Percentiles rank a stretch among this genome's conserved stretches.
Conservation (phyloP, 2,888 invertebrate species). For the Drosophila lutescens region DNA sequence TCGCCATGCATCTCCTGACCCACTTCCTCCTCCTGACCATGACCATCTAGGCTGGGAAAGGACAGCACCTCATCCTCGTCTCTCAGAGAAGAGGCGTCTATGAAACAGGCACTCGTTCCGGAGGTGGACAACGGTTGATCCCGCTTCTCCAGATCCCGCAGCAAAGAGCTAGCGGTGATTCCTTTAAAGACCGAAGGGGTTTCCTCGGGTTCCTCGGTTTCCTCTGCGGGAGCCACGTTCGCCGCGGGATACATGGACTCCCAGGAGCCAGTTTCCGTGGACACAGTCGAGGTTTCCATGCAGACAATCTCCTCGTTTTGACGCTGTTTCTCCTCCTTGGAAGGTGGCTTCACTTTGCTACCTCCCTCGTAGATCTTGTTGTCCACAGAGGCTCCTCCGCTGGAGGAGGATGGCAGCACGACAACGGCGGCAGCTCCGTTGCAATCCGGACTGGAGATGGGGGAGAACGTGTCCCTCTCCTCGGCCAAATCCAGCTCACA, state of each 20-base stretch:
- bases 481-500: slow-evolving; percentile 83
- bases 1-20: neutral
- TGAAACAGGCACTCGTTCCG: slow-evolving; percentile 88
- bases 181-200: slow-evolving; percentile 63
- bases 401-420: slow-evolving; percentile 27
- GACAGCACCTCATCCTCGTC: slow-evolving; percentile 87
- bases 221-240: neutral
- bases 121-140: slow-evolving; percentile 79
- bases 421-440: slow-evolving; percentile 45
- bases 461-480: slow-evolving; percentile 84
- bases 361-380: slow-evolving; percentile 71
- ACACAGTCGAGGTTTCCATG: slow-evolving; percentile 87
- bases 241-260: slow-evolving; percentile 86
- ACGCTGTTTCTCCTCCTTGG: slow-evolving; percentile 87
- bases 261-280: slow-evolving; percentile 88
- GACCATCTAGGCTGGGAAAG: slow-evolving; percentile 74
- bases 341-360: slow-evolving; percentile 65
- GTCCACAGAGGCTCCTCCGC: slow-evolving; percentile 51
- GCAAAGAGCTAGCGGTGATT: slow-evolving; percentile 66
- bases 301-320: slow-evolving; percentile 88
- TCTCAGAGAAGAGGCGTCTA: slow-evolving; percentile 90
- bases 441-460: slow-evolving; percentile 78
- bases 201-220: slow-evolving; percentile 46
- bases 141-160: slow-evolving; percentile 68
- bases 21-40: slow-evolving; percentile 37